Evolutionary conservation across 2,888 invertebrate species (phyloP).

Genomic region (Serripes groenlandicus): DNA sequence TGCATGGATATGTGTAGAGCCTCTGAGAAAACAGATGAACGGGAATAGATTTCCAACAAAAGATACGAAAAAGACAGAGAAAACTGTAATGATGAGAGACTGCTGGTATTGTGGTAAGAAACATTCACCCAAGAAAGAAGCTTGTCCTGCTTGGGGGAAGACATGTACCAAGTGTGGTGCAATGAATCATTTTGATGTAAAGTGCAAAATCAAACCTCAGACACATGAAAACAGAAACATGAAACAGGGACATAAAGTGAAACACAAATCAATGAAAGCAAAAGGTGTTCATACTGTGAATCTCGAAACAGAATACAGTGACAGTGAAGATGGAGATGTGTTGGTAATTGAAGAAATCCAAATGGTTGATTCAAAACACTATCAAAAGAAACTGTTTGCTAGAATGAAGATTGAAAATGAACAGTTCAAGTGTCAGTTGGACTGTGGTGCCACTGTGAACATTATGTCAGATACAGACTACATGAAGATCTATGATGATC

Average conservation of each 20-base stretch:
- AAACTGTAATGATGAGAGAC: not conserved
- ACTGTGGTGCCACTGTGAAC: conserved; percentile 40
- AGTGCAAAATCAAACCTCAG: too few species aligned
- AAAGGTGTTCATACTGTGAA: too few species aligned
- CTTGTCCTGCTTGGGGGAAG: conserved; percentile 32
- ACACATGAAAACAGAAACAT: too few species aligned
- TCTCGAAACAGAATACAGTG: too few species aligned
- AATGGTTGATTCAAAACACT: not conserved
- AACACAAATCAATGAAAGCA: not conserved
- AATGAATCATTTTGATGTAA: too few species aligned
- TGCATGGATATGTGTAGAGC: conserved; percentile 42
- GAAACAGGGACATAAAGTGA: too few species aligned
- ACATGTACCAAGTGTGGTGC: conserved; percentile 20
- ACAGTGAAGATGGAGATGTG: not conserved
- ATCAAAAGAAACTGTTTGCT: conserved; percentile 25
- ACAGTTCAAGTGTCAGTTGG: conserved; percentile 29
- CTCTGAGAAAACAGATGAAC: conserved; percentile 35
- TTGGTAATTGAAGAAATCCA: not conserved
- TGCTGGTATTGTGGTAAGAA: conserved; percentile 35
- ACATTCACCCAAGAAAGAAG: conserved; percentile 9
- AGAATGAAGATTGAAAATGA: conserved; percentile 5
- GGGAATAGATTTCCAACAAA: not conserved
- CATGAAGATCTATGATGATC: conserved; percentile 19
- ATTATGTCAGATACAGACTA: conserved; percentile 36
- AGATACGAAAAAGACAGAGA: not conserved